Percentiles rank a stretch among this genome's conserved stretches.
phyloP scores from a whole-genome alignment of 2,113 vertebrate genomes.

The Numida meleagris region DNA sequence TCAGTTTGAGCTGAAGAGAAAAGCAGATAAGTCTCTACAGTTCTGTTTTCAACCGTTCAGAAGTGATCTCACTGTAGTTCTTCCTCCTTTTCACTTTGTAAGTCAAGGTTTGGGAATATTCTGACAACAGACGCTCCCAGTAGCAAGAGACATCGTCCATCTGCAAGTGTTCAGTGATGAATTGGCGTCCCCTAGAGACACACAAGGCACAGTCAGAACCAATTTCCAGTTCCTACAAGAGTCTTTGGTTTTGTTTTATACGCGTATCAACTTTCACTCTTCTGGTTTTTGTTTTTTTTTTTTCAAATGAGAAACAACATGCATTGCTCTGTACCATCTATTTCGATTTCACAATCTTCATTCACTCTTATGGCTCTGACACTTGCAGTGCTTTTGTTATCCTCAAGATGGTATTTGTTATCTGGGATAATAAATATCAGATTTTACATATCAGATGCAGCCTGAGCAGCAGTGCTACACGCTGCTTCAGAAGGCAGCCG shows the following conservation, averaged over 20 bases:
- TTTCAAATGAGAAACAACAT: background rate
- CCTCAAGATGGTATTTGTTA: constrained; percentile 62
- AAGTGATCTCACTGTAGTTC: constrained; percentile 81
- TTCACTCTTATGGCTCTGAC: background rate
- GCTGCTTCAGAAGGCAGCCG: background rate
- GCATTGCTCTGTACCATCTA: background rate
- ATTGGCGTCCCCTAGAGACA: constrained; percentile 85
- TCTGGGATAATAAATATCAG: constrained; percentile 50
- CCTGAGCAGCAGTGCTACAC: background rate
- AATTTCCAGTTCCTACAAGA: background rate
- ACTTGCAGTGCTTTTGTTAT: constrained; percentile 41
- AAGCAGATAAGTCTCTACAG: constrained; percentile 74
- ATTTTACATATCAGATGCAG: background rate
- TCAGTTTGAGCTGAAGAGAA: background rate
- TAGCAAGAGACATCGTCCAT: constrained; percentile 95
- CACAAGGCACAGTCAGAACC: constrained; percentile 29
- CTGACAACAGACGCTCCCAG: constrained; percentile 90
- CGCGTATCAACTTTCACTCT: background rate
- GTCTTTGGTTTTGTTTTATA: constrained; percentile 5
- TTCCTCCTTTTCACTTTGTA: constrained; percentile 86
- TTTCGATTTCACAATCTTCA: background rate
- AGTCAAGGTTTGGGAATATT: constrained; percentile 85
- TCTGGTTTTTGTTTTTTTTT: background rate
- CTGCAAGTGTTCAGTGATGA: constrained; percentile 87
- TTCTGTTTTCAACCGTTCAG: constrained; percentile 82